These are phyloP conservation scores for Bufo bufo DNA, from an alignment of 2,113 vertebrate species.

Conservation along the genomic window DNA sequence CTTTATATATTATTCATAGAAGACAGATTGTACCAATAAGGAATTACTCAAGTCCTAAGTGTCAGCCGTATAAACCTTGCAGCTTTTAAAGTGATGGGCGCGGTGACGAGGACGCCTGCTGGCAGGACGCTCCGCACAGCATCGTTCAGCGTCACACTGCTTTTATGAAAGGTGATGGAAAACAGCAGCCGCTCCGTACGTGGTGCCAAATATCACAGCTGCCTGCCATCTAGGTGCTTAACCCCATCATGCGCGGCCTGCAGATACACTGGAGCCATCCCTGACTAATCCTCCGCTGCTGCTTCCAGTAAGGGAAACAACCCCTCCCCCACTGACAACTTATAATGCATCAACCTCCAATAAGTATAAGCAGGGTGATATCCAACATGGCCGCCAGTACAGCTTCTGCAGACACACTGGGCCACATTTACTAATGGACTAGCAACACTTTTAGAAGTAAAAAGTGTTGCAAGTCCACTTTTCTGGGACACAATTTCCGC, in stretches of 20 bases:
- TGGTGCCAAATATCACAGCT: conserved; percentile 38
- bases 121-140: background rate
- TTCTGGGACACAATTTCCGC: no score
- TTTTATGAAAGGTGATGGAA: background rate
- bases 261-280: background rate
- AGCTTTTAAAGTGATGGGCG: no score
- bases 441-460: no score
- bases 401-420: no score
- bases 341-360: background rate
- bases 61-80: background rate
- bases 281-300: background rate
- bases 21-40: background rate
- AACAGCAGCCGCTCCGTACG: background rate
- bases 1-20: no score
- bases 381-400: no score
- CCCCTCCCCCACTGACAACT: background rate
- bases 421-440: no score
- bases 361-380: no score
- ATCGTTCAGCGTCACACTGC: background rate
- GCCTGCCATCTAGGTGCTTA: background rate
- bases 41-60: background rate
- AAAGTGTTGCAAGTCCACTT: no score
- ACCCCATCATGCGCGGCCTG: background rate
- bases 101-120: background rate
- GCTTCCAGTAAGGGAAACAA: background rate